phyloP scores from a whole-genome alignment of 2,888 invertebrate species.

The Myopa testacea region DNA sequence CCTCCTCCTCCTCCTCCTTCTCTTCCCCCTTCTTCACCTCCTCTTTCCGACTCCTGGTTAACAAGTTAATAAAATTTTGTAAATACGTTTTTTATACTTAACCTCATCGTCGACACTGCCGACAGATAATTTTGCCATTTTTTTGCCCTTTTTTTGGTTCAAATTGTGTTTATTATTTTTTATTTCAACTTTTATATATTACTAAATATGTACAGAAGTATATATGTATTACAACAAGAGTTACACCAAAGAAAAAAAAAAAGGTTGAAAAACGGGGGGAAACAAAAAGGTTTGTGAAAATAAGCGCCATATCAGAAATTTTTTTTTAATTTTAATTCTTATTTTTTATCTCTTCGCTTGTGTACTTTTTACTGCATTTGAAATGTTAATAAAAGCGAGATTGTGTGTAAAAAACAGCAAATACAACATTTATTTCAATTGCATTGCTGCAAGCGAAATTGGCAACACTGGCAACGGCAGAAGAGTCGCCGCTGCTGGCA shows the following conservation, averaged over 20 bases:
- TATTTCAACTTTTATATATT: not conserved
- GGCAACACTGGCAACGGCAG: slow-evolving; percentile 11
- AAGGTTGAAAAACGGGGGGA: not conserved
- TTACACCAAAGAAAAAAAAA: not conserved
- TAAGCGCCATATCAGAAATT: slow-evolving; percentile 10
- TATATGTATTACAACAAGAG: not conserved
- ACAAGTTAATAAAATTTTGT: slow-evolving; percentile 21
- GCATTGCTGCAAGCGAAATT: slow-evolving; percentile 28
- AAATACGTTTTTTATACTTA: slow-evolving; percentile 13
- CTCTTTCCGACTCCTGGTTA: not conserved
- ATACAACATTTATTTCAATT: slow-evolving; percentile 38
- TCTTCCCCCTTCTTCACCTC: not conserved
- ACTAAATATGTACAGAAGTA: too few species aligned
- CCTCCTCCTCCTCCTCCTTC: not conserved
- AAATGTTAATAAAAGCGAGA: slow-evolving; percentile 21
- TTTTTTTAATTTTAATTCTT: not conserved
- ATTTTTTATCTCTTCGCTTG: not conserved
- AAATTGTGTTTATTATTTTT: too few species aligned
- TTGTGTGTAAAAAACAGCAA: slow-evolving; percentile 19
- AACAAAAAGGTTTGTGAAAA: not conserved
- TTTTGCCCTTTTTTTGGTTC: not conserved
- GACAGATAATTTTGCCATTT: not conserved
- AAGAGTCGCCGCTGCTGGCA: not conserved
- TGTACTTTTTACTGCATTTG: not conserved
- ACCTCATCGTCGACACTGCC: slow-evolving; percentile 10